A percentile compares a stretch with the other conserved stretches of the same genome.
These are phyloP conservation scores for Spicauda simplicius DNA, from an alignment of 2,888 invertebrate species.

Conservation along the genomic window DNA sequence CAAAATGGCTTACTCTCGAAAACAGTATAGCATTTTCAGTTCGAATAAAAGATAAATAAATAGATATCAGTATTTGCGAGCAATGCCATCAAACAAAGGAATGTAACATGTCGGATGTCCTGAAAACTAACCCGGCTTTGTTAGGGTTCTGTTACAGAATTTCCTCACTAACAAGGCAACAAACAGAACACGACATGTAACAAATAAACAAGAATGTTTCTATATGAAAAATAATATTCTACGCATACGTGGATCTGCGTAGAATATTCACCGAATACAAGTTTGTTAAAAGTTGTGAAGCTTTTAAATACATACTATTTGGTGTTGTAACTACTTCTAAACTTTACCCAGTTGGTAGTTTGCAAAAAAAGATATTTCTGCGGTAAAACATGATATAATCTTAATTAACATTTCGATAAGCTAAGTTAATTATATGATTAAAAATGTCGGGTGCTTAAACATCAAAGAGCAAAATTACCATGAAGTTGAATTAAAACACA, in stretches of 20 bases:
- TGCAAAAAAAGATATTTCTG: too few relatives aligned
- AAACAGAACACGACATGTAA: background rate
- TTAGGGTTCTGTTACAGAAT: background rate
- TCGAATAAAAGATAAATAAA: slow-evolving; percentile 1
- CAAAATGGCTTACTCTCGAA: slow-evolving; percentile 3
- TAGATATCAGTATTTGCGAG: background rate
- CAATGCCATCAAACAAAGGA: background rate
- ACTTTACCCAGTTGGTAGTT: too few relatives aligned
- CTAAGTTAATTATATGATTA: too few relatives aligned
- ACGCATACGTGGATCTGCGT: background rate
- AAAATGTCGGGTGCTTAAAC: too few relatives aligned
- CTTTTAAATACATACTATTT: too few relatives aligned
- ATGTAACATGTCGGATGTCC: background rate
- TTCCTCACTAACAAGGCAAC: background rate
- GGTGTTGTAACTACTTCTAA: too few relatives aligned
- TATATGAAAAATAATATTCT: background rate
- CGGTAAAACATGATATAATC: too few relatives aligned
- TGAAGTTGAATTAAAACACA: too few relatives aligned
- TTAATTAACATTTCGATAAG: too few relatives aligned
- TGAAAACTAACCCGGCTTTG: background rate
- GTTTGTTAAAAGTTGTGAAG: too few relatives aligned
- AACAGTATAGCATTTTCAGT: background rate
- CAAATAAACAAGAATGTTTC: background rate
- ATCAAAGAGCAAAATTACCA: too few relatives aligned
- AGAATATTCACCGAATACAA: too few relatives aligned